Base-by-base conservation (phyloP, 1,140 invertebrate species). In the Meloidogyne exigua region DNA sequence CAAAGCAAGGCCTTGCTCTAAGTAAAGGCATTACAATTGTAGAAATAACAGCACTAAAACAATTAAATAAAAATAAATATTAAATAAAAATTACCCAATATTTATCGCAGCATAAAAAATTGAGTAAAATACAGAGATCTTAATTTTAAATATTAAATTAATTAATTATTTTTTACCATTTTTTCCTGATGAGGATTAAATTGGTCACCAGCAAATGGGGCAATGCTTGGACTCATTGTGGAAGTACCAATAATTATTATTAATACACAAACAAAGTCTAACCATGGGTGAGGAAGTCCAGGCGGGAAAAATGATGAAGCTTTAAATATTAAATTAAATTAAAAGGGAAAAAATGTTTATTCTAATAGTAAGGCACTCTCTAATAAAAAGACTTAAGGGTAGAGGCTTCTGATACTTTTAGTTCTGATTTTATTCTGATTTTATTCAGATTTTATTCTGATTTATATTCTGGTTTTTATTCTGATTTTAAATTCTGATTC, bases 131-230 rank as follows among this genome's bases (percentile, higher is more conserved):
- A 76, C 69, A 15, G 75, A 76, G 42, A 76, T 72, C 49, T 57
- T 57, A n/a, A 57, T n/a, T 18, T 3, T 44, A 18, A 49, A 2
- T 15, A 57, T 9, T 57, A n/a, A 57, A n/a, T n/a, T n/a, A 18
- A 49, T 44, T 49, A 49, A 49, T 18, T 49, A 0, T 49, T 49
- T 39, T 44, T 57, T n/a, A 84, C 67, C 84, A 86, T 86, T 73
- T 75, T 73, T n/a, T 75, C 74, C 66, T 88, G 83, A 91, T 91
- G 88, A 93, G 93, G 83, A 92, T 76, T 84, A 65, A 95, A 96
- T 89, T 99, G 96, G 89, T 99, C 96, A 0, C 94, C 96, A 23
- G 96, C 96, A 88, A 98, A 98, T 0, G 95, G 93, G 0, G 94
- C 91, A 0, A 98, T 95, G 87, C 95, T 98, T 1, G 96, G 95